Conservation (phyloP, 2,888 invertebrate genomes). For the Drosophila recens region DNA sequence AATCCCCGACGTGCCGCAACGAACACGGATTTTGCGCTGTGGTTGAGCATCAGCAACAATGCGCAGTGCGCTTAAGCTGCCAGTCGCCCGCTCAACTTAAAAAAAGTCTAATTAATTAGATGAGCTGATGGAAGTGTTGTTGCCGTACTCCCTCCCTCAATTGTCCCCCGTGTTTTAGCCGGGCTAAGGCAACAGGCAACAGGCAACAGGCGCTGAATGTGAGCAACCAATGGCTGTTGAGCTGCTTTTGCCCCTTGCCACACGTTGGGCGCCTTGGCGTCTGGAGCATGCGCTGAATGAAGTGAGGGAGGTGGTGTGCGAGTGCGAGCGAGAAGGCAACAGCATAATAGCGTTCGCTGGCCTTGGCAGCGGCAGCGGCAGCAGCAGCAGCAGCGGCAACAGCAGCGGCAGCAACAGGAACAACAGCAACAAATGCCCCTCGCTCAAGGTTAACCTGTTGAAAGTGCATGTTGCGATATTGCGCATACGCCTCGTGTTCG, state of each 20-base stretch:
- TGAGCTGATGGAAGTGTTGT: slow-evolving; percentile 10
- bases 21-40: slow-evolving; percentile 29
- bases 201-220: slow-evolving; percentile 47
- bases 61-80: slow-evolving; percentile 39
- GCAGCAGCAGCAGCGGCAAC: slow-evolving; percentile 8
- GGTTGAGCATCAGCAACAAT: slow-evolving; percentile 26
- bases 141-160: not conserved
- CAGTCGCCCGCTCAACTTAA: slow-evolving; percentile 1
- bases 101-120: slow-evolving; percentile 47
- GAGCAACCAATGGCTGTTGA: slow-evolving; percentile 44
- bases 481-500: slow-evolving; percentile 69
- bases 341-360: slow-evolving; percentile 3
- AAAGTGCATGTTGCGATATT: slow-evolving; percentile 75
- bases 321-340: slow-evolving; percentile 30
- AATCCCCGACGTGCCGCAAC: slow-evolving; percentile 29
- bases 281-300: slow-evolving; percentile 70
- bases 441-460: slow-evolving; percentile 75
- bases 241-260: slow-evolving; percentile 33
- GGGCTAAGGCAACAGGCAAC: not conserved
- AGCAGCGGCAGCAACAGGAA: slow-evolving; percentile 2
- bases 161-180: not conserved
- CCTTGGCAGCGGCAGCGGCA: slow-evolving; percentile 22
- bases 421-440: slow-evolving; percentile 20
- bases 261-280: slow-evolving; percentile 37
- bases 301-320: not conserved